A percentile compares a stretch with the other conserved stretches of the same genome.
Evolutionary conservation across 2,888 invertebrate species (phyloP).

Genomic region (Eupithecia tripunctaria): DNA sequence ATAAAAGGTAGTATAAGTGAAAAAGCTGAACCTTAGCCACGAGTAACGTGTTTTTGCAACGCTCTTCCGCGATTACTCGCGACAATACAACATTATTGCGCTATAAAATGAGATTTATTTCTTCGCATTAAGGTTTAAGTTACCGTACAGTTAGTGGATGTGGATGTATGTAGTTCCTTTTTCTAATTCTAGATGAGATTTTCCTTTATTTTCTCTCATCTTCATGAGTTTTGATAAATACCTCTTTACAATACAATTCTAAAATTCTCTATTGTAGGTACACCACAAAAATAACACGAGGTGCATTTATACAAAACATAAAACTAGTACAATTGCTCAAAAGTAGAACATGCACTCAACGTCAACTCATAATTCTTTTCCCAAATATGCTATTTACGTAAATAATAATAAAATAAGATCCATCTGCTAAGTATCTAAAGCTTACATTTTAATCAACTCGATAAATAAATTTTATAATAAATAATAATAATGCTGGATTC

Average conservation of each 20-base stretch:
- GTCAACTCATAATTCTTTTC: not conserved
- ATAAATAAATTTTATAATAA: no score
- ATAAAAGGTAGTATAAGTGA: not conserved
- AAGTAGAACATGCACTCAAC: not conserved
- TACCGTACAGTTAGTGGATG: not conserved
- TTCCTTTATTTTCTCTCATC: not conserved
- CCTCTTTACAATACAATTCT: no score
- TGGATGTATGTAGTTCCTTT: not conserved
- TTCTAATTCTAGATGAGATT: not conserved
- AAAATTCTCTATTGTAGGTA: no score
- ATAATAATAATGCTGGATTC: no score
- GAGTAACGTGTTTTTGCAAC: conserved; percentile 22
- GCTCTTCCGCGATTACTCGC: conserved; percentile 21
- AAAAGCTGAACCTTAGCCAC: not conserved
- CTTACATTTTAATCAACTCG: no score
- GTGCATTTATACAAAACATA: no score
- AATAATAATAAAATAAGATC: no score
- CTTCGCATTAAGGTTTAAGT: conserved; percentile 4
- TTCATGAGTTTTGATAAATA: no score
- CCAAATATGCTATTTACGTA: no score
- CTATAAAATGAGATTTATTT: conserved; percentile 20
- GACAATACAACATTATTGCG: conserved; percentile 21
- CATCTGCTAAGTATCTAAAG: no score
- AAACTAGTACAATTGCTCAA: not conserved
- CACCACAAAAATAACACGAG: no score